A percentile compares a stretch with the other conserved stretches of the same genome.
Evolutionary conservation across 2,113 vertebrate genomes (phyloP).

Genomic region (Dendropsophus ebraccatus): DNA sequence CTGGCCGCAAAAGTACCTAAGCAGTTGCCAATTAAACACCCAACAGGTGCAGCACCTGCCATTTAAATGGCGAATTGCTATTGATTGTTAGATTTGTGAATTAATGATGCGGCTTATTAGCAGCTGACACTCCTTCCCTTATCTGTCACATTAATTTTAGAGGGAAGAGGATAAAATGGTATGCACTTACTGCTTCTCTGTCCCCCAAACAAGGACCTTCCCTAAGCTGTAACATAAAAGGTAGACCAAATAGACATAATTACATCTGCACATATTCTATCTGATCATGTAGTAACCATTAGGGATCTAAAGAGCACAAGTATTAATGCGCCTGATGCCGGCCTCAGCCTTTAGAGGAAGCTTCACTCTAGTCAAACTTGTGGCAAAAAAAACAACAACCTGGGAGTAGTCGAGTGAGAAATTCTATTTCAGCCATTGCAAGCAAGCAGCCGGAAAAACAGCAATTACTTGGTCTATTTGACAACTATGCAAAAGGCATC

Average conservation of each 20-base stretch:
- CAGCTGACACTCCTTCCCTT: too few species aligned
- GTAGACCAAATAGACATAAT: not conserved
- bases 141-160: too few species aligned
- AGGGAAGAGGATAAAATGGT: too few species aligned
- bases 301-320: not conserved
- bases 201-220: not conserved
- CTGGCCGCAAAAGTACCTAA: too few species aligned
- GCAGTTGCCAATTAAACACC: too few species aligned
- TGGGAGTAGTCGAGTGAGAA: not conserved
- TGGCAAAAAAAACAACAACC: not conserved
- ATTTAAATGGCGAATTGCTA: too few species aligned
- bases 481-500: constrained; percentile 17
- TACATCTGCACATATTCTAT: not conserved
- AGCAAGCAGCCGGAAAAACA: constrained; percentile 22
- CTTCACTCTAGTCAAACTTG: not conserved
- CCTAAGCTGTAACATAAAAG: not conserved
- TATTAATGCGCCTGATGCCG: not conserved
- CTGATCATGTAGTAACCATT: not conserved
- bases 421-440: constrained; percentile 12
- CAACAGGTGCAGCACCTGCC: too few species aligned
- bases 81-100: too few species aligned
- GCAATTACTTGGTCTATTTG: constrained; percentile 35
- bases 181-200: not conserved
- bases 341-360: not conserved
- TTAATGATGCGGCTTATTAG: too few species aligned